Base-by-base conservation (phyloP, 2,888 invertebrate genomes). In the Synergus itoensis region DNA sequence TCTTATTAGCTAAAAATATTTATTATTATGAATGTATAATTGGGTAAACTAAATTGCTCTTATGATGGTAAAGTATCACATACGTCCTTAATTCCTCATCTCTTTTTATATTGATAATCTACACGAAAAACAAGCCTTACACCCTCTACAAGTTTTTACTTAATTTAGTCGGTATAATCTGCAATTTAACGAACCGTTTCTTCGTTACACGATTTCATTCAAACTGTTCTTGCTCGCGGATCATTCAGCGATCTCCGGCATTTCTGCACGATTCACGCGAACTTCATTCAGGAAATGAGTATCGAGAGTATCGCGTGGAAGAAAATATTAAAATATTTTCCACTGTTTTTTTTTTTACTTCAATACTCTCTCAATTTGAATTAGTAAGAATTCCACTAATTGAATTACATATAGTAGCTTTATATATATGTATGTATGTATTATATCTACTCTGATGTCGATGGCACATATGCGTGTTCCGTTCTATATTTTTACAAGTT, bases 401-500 rank as follows among this genome's bases (percentile, higher is more conserved):
- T 36, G 36, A 36, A 36, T 36, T 36, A 28, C 28, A 28, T 28
- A 28, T 28, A 28, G 2, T 28, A 28, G 28, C 1, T 28, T 28
- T 28, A 28, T 28, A n/a, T n/a, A n/a, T n/a, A n/a, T n/a, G n/a
- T n/a, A n/a, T n/a, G n/a, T n/a, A n/a, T n/a, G n/a, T n/a, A n/a
- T n/a, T n/a, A n/a, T n/a, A n/a, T n/a, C n/a, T n/a, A n/a, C n/a
- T n/a, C n/a, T n/a, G n/a, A n/a, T n/a, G n/a, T n/a, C n/a, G n/a
- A n/a, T n/a, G n/a, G n/a, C n/a, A n/a, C n/a, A n/a, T n/a, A 28
- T 2, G 0, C 73, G 53, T 53, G 73, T 73, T 73, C 73, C 53
- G 73, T 73, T 73, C 73, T 73, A 73, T 16, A 73, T 73, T 73
- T 53, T 73, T 73, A 40, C 36, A 73, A 73, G 73, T 73, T 73